Percentiles rank a stretch among this genome's conserved stretches.
Evolutionary conservation across 2,113 vertebrate genomes (phyloP).

Genomic region (Andinoacara biseriatus): DNA sequence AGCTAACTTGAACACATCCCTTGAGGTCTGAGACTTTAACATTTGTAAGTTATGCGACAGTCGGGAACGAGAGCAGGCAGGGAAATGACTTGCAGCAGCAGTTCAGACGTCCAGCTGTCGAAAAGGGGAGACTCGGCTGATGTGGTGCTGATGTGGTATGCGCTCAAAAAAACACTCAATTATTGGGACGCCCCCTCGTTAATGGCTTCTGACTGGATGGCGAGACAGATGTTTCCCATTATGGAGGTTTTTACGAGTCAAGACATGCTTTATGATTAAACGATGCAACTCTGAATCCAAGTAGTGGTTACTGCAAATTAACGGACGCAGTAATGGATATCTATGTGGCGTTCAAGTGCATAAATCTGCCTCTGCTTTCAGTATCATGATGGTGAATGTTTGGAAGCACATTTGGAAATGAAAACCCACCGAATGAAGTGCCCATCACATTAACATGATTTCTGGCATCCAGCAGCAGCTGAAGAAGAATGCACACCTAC

Average conservation of each 20-base stretch:
- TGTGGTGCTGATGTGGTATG: background rate
- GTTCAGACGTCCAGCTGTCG: background rate
- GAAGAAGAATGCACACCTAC: background rate
- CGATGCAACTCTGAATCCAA: background rate
- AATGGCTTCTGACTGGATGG: slow-evolving; percentile 5
- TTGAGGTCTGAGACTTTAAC: background rate
- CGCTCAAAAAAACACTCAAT: rapidly evolving
- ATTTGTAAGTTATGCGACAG: background rate
- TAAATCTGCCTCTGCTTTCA: background rate
- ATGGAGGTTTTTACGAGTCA: background rate
- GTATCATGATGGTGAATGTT: background rate
- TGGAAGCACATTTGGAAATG: background rate
- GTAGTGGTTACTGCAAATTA: background rate
- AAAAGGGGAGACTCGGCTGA: background rate
- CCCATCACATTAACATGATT: background rate
- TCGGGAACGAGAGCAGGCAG: background rate
- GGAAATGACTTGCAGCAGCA: background rate
- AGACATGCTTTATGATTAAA: background rate
- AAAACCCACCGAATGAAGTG: background rate
- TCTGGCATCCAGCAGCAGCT: background rate
- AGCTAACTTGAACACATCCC: background rate
- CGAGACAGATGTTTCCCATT: slow-evolving; percentile 12
- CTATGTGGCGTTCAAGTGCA: background rate
- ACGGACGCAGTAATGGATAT: background rate
- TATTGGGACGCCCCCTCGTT: background rate